phyloP scores from a whole-genome alignment of 2,888 invertebrate species.

The Zygothrica quintamaculata region DNA sequence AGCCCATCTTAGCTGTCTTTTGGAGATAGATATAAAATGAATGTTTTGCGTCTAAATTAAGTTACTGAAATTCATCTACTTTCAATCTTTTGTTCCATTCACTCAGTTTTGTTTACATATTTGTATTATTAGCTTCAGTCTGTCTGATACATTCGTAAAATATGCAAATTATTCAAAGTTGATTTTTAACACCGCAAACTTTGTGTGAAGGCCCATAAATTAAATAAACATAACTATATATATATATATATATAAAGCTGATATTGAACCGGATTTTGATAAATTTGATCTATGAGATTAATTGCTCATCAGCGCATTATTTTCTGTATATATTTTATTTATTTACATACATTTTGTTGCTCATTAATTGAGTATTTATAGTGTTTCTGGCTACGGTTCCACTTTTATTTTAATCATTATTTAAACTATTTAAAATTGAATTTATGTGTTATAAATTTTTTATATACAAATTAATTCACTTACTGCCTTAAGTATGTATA shows the following conservation, averaged over 20 bases:
- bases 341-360: constrained; percentile 18
- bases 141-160: constrained; percentile 67
- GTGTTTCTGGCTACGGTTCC: constrained; percentile 2
- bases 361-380: constrained; percentile 22
- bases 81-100: constrained; percentile 22
- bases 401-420: no score
- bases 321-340: constrained; percentile 23
- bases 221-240: constrained; percentile 55
- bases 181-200: constrained; percentile 62
- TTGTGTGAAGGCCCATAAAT: constrained; percentile 67
- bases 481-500: no score
- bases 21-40: not conserved
- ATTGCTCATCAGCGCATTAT: constrained; percentile 59
- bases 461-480: no score
- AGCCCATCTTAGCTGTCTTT: constrained; percentile 18
- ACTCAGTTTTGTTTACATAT: constrained; percentile 4
- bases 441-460: no score
- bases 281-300: constrained; percentile 55
- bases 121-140: constrained; percentile 34
- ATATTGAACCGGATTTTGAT: constrained; percentile 64
- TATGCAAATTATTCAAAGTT: constrained; percentile 69
- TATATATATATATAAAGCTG: constrained; percentile 44
- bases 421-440: no score
- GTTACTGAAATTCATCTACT: constrained; percentile 22
- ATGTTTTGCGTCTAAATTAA: constrained; percentile 44